Evolutionary conservation across 1,140 invertebrate species (phyloP), one percentile per base, ranked within the genome.

Genomic region (Stegodyphus mimosarum): DNA sequence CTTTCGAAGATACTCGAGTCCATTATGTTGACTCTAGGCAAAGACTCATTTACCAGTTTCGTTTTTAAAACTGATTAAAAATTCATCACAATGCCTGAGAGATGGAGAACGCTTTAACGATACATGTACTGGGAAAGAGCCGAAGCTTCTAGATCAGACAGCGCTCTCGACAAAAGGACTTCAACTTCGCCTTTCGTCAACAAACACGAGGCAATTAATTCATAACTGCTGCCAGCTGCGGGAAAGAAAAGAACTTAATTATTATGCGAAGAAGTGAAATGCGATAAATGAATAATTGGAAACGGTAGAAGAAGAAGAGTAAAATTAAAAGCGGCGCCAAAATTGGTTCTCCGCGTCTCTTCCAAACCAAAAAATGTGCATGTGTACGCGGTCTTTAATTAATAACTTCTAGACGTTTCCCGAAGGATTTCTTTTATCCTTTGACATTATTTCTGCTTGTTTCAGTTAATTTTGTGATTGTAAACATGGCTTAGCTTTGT

Each of bases 261-360:
- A 76, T 76, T 66, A 76, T 18, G 74, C 11, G 18, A 33, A 33
- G 33, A 49, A 60, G 73, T 75, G 11, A 63, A 75, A 75, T 75
- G 53, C 73, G 74, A 76, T 76, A 76, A 76, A 64, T 76, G 74
- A 76, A 49, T 76, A 76, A 76, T 76, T 76, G 33, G 53, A 75
- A 75, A 60, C 18, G 6, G 17, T 7, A 11, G 48, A 15, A 13
- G 33, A 66, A 66, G 48, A 18, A 48, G 17, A 55, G 13, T 51
- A 64, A 49, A 33, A 76, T 76, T 76, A 64, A 50, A 66, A 63
- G 60, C 33, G 51, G 60, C 53, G 17, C 52, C 17, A 13, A 15
- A 63, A 52, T 49, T 7, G 66, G 33, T 76, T 17, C 15, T 15
- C 48, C 5, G 15, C 49, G 11, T 13, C 1, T 17, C 74, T 64